Conservation (phyloP, 1,140 invertebrate species). For the Odontomachus brunneus region DNA sequence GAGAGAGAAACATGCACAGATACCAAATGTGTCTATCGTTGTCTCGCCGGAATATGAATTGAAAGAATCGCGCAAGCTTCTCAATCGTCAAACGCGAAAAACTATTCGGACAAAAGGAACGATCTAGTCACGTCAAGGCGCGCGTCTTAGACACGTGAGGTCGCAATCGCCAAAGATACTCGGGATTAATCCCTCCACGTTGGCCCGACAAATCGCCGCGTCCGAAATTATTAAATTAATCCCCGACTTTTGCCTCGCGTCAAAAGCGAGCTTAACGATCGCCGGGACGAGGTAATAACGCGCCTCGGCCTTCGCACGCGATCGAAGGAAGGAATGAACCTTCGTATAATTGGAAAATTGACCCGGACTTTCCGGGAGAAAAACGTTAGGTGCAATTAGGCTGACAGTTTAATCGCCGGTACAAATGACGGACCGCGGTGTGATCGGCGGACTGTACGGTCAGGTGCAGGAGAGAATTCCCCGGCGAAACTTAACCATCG, state of each 20-base stretch:
- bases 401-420: constrained; percentile 41
- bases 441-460: constrained; percentile 28
- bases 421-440: constrained; percentile 39
- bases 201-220: neutral
- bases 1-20: too few relatives aligned
- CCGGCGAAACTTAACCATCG: constrained; percentile 46
- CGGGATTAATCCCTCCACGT: neutral
- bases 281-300: constrained; percentile 2
- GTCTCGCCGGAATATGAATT: too few relatives aligned
- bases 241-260: neutral
- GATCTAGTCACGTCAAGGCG: neutral
- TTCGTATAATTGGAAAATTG: constrained; percentile 40
- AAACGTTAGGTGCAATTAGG: constrained; percentile 48
- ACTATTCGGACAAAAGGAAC: neutral
- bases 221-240: constrained; percentile 34
- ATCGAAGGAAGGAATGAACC: constrained; percentile 25
- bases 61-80: too few relatives aligned
- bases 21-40: too few relatives aligned
- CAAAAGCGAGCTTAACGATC: constrained; percentile 13
- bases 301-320: constrained; percentile 23
- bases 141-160: neutral
- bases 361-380: constrained; percentile 36
- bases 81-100: too few relatives aligned
- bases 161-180: constrained; percentile 8
- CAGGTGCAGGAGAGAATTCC: constrained; percentile 36